Percentiles rank a stretch among this genome's conserved stretches.
These are phyloP conservation scores for Hirudinaria manillensis DNA, from an alignment of 2,888 invertebrate genomes.

Conservation along the genomic window DNA sequence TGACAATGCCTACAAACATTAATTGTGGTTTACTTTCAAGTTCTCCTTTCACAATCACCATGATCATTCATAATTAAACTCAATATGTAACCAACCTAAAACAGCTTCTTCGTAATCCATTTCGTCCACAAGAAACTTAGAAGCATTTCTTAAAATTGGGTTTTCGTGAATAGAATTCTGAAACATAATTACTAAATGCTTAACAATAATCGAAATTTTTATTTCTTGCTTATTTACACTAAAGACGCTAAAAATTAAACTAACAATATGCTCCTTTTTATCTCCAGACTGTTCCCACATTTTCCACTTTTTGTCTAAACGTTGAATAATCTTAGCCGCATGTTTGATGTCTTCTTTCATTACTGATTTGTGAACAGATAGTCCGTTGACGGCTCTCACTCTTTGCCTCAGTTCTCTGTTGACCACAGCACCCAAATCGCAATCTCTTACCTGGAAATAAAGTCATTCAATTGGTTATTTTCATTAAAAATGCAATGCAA, in stretches of 20 bases:
- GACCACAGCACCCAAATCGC: slow-evolving; percentile 87
- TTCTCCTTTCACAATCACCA: background rate
- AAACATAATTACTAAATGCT: background rate
- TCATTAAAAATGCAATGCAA: background rate
- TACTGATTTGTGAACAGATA: slow-evolving; percentile 47
- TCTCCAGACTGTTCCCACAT: slow-evolving; percentile 66
- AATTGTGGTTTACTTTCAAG: too few species aligned
- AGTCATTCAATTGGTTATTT: background rate
- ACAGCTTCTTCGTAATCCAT: slow-evolving; percentile 94
- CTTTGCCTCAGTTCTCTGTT: slow-evolving; percentile 91
- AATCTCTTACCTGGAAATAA: slow-evolving; percentile 67
- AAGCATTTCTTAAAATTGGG: slow-evolving; percentile 90
- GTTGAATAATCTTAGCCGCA: slow-evolving; percentile 82
- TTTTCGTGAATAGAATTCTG: slow-evolving; percentile 59
- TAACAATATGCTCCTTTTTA: slow-evolving; percentile 47
- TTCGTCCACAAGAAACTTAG: slow-evolving; percentile 94
- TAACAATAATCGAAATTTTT: background rate
- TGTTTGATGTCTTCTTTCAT: slow-evolving; percentile 77
- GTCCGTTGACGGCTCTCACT: slow-evolving; percentile 65
- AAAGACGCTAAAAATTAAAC: background rate
- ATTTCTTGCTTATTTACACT: background rate
- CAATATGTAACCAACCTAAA: background rate
- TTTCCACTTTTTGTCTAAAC: slow-evolving; percentile 75
- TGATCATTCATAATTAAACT: background rate
- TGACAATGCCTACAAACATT: background rate